A percentile compares a stretch with the other conserved stretches of the same genome.
These are phyloP conservation scores for Meleagris gallopavo DNA, from an alignment of 2,113 vertebrate species.

Conservation along the genomic window DNA sequence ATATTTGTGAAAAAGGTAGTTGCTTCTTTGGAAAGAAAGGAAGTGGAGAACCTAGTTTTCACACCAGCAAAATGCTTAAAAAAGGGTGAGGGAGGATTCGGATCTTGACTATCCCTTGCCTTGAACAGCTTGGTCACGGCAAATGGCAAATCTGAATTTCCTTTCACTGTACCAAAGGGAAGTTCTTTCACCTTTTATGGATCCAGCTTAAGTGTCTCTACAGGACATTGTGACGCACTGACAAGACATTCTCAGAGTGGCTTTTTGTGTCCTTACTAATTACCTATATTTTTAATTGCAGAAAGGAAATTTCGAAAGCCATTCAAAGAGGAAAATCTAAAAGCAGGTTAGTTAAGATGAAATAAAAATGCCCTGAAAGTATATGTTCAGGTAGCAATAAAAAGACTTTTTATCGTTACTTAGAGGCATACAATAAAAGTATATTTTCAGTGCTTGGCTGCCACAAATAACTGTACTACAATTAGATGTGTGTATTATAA, in stretches of 20 bases:
- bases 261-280: conserved; percentile 33
- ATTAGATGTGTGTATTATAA: conserved; percentile 73
- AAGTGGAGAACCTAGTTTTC: background rate
- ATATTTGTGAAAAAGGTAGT: background rate
- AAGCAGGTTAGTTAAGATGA: conserved; percentile 28
- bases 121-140: background rate
- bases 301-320: conserved; percentile 1
- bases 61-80: background rate
- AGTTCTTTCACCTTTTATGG: conserved; percentile 8
- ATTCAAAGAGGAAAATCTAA: conserved; percentile 22
- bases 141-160: background rate
- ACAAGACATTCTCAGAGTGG: background rate
- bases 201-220: background rate
- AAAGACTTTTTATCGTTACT: background rate
- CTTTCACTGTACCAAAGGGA: background rate
- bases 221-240: background rate
- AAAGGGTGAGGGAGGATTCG: background rate
- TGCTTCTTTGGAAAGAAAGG: background rate
- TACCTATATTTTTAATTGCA: conserved; percentile 42
- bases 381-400: conserved; percentile 47
- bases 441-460: conserved; percentile 66
- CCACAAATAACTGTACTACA: conserved; percentile 71
- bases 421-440: conserved; percentile 54
- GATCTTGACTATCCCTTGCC: background rate
- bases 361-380: conserved; percentile 35